A percentile compares a stretch with the other conserved stretches of the same genome.
Evolutionary conservation across 2,888 invertebrate species (phyloP).

Genomic region (Nemurella pictetii): DNA sequence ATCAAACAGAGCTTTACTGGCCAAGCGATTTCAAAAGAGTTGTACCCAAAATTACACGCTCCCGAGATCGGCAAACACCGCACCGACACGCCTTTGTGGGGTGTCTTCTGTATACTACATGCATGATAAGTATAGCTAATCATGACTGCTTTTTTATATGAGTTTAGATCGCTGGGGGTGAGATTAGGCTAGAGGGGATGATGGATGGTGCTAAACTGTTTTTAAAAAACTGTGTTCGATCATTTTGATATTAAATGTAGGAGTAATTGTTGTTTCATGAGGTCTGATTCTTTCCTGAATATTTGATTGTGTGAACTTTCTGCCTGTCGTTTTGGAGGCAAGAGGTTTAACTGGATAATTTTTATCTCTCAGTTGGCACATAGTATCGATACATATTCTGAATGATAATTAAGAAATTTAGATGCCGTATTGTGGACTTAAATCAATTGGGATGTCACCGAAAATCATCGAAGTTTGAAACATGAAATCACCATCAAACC

Average conservation of each 20-base stretch:
- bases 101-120: neutral
- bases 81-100: neutral
- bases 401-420: no score
- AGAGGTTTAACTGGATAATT: no score
- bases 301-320: neutral
- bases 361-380: no score
- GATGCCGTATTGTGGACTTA: no score
- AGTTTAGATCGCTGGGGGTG: neutral
- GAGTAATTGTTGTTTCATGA: neutral
- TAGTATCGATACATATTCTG: no score
- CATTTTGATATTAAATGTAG: neutral
- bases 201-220: neutral
- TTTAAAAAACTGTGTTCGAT: neutral
- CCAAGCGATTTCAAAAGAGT: conserved; percentile 18
- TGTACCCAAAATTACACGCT: conserved; percentile 24
- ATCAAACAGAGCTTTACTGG: conserved; percentile 10
- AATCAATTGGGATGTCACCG: no score
- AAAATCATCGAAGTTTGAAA: no score
- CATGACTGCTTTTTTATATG: neutral
- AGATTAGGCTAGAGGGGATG: neutral
- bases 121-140: conserved; percentile 4
- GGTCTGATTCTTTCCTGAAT: neutral
- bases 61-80: conserved; percentile 11
- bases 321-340: neutral
- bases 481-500: no score